Percentiles rank a stretch among this genome's conserved stretches.
Evolutionary conservation across 2,113 vertebrate species (phyloP).

Genomic region (Galeopterus variegatus): DNA sequence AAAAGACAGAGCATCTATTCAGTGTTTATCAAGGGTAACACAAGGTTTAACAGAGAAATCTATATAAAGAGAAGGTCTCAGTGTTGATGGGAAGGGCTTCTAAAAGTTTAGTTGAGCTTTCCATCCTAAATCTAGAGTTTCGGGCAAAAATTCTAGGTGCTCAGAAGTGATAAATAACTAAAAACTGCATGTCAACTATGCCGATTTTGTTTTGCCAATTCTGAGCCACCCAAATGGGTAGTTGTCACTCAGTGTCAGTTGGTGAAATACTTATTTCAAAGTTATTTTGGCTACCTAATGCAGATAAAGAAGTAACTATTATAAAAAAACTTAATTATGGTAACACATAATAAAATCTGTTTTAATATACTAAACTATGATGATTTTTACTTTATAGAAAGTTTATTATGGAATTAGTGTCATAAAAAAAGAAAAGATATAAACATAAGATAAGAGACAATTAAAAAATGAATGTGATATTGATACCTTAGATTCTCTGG

Average conservation of each 20-base stretch:
- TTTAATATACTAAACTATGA: conserved; percentile 19
- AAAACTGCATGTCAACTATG: not conserved
- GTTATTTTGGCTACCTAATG: not conserved
- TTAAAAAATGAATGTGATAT: not conserved
- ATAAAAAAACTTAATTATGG: not conserved
- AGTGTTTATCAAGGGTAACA: conserved; percentile 19
- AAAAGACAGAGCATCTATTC: not conserved
- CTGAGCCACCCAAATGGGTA: not conserved
- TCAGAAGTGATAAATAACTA: not conserved
- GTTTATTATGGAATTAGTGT: not conserved
- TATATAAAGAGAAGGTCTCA: conserved; percentile 6
- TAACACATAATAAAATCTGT: not conserved
- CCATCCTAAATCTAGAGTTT: not conserved
- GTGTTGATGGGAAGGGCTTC: not conserved
- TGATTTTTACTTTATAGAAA: not conserved
- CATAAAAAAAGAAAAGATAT: conserved; percentile 23
- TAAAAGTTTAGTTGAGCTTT: not conserved
- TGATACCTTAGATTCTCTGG: not conserved
- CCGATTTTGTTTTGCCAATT: conserved; percentile 8
- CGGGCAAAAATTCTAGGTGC: not conserved
- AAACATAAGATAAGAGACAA: not conserved
- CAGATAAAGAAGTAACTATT: not conserved
- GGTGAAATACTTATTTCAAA: conserved; percentile 40
- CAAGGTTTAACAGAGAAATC: conserved; percentile 17
- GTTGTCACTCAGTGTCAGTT: not conserved